Evolutionary conservation across 2,888 invertebrate genomes (phyloP).

Genomic region (Heteropelma amictum): DNA sequence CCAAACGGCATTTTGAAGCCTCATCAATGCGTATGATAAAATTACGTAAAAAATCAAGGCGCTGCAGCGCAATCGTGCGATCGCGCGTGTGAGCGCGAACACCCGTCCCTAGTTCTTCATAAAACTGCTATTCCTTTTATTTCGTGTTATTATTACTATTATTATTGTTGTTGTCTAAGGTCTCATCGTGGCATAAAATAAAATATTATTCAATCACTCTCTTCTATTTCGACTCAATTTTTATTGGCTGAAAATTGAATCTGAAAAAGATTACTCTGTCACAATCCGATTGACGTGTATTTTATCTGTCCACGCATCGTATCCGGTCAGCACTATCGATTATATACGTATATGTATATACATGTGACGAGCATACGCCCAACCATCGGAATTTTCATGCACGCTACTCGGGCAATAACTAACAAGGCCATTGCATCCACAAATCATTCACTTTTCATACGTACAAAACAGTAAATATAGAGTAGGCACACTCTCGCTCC

Average conservation of each 20-base stretch:
- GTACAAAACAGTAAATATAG: background rate
- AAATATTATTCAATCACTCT: background rate
- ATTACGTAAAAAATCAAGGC: no score
- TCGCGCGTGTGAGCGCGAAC: no score
- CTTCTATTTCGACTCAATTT: background rate
- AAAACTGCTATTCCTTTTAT: no score
- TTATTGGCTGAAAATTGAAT: no score
- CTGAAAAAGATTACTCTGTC: conserved; percentile 40
- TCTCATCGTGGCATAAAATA: background rate
- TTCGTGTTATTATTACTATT: no score
- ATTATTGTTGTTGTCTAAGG: no score
- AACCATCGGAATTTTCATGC: conserved; percentile 28
- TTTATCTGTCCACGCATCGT: conserved; percentile 35
- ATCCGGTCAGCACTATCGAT: background rate
- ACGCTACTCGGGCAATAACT: conserved; percentile 29
- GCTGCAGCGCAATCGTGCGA: no score
- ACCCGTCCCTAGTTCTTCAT: no score
- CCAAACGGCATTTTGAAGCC: no score
- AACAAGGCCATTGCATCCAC: conserved; percentile 20
- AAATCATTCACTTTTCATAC: conserved; percentile 16
- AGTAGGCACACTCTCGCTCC: no score
- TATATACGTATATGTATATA: background rate
- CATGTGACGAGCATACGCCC: background rate
- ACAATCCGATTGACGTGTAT: conserved; percentile 45
- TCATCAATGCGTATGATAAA: no score